Conservation (phyloP, 2,888 invertebrate genomes). For the Chalcosyrphus nemorum region DNA sequence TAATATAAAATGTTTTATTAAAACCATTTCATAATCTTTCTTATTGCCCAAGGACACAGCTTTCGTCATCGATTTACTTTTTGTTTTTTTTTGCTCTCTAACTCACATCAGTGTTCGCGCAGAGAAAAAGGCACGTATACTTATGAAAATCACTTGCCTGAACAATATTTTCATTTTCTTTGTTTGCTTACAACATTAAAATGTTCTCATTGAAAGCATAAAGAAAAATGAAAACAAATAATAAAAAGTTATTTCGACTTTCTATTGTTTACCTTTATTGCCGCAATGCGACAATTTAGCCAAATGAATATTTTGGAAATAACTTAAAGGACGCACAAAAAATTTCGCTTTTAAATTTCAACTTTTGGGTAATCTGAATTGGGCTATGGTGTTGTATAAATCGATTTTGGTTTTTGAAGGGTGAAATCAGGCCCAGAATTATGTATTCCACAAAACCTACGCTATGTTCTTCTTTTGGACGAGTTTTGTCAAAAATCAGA, state of each 20-base stretch:
- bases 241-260: background rate
- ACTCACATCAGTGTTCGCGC: background rate
- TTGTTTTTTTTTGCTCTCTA: background rate
- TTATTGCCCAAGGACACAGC: background rate
- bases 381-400: no score
- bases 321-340: background rate
- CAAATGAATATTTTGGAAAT: conserved; percentile 1
- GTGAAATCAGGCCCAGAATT: no score
- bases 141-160: background rate
- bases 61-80: background rate
- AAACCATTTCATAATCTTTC: background rate
- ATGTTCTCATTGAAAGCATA: background rate
- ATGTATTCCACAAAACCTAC: no score
- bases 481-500: no score
- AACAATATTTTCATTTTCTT: background rate
- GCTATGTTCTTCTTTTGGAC: no score
- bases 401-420: no score
- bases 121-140: background rate
- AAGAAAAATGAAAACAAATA: background rate
- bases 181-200: background rate
- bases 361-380: no score
- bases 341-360: no score
- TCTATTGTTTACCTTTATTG: background rate
- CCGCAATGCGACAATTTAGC: background rate
- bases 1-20: background rate